phyloP scores from a whole-genome alignment of 2,797 vertebrate species.

The Gephyroberyx darwinii region DNA sequence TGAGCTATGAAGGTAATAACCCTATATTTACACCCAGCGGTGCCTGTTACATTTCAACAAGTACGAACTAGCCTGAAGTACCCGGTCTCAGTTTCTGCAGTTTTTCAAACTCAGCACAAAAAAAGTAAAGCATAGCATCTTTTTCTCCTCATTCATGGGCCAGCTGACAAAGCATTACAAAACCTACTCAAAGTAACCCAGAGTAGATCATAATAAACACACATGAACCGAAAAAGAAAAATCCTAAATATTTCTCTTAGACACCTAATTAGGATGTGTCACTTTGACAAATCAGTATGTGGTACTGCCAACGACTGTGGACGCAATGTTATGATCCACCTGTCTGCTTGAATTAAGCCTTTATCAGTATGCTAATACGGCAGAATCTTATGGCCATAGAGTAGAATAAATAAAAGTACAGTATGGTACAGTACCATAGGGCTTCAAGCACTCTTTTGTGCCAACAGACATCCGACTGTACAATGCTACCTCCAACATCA shows the following conservation, averaged over 20 bases:
- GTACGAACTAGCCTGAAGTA: constrained; percentile 11
- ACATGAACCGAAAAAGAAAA: constrained; percentile 6
- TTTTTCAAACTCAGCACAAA: constrained; percentile 44
- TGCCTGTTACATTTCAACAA: constrained; percentile 24
- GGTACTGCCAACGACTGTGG: no score
- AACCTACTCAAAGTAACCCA: constrained; percentile 30
- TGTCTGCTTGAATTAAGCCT: neutral
- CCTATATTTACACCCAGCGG: constrained; percentile 6
- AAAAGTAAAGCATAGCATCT: constrained; percentile 43
- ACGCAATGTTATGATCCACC: no score
- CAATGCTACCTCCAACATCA: no score
- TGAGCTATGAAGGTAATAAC: neutral
- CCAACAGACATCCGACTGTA: no score
- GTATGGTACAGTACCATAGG: neutral
- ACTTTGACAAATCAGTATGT: no score
- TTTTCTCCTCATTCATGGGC: constrained; percentile 27
- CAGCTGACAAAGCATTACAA: constrained; percentile 49
- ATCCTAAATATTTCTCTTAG: neutral
- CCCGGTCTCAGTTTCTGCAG: constrained; percentile 13
- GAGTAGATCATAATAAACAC: constrained; percentile 34
- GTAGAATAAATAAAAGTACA: neutral
- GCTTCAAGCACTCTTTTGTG: no score
- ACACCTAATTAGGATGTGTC: no score
- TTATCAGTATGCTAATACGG: neutral
- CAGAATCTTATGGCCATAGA: neutral